A percentile compares a stretch with the other conserved stretches of the same genome.
Conservation (phyloP, 2,888 invertebrate genomes). For the Sinotaia quadrata region DNA sequence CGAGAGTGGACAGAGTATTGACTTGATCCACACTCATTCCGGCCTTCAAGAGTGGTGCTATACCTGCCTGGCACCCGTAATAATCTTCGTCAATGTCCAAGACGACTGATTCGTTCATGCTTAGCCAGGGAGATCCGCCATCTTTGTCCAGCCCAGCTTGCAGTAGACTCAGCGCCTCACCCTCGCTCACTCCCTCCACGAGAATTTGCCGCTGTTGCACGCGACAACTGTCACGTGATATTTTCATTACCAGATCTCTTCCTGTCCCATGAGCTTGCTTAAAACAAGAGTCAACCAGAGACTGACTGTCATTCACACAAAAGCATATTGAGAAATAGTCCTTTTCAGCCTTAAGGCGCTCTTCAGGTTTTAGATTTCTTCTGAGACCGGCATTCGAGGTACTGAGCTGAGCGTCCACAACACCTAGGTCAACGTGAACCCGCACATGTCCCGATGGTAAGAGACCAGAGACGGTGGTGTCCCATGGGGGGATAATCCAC, state of each 20-base stretch:
- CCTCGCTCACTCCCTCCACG: not conserved
- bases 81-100: conserved; percentile 62
- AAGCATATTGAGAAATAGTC: no score
- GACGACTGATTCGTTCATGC: conserved; percentile 37
- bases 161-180: not conserved
- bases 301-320: no score
- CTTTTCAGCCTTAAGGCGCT: no score
- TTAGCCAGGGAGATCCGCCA: conserved; percentile 13
- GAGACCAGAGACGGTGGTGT: not conserved
- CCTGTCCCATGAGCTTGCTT: no score
- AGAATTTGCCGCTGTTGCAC: not conserved
- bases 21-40: conserved; percentile 38
- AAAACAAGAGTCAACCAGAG: no score
- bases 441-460: not conserved
- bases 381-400: no score
- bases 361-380: no score
- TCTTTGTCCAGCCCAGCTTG: not conserved
- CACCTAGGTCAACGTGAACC: not conserved
- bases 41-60: conserved; percentile 42
- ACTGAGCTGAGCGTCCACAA: not conserved
- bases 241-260: no score
- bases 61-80: conserved; percentile 54
- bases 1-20: conserved; percentile 34
- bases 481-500: conserved; percentile 62
- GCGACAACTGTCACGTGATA: not conserved